Evolutionary conservation across 2,888 invertebrate genomes (phyloP).

Genomic region (Mythimna albipuncta): DNA sequence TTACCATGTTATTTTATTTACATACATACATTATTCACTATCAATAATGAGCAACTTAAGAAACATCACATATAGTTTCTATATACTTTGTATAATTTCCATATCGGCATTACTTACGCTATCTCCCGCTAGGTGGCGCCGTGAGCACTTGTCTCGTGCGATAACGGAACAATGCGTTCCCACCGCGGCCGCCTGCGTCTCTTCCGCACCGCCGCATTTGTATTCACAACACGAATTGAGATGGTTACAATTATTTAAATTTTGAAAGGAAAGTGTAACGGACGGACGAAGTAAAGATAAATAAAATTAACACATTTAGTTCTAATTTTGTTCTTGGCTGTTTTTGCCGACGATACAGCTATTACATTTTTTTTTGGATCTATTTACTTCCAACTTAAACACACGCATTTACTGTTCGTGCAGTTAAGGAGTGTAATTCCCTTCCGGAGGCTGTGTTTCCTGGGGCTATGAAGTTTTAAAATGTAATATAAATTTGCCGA

Average conservation of each 20-base stretch:
- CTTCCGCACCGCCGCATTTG: constrained; percentile 77
- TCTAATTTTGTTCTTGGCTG: too few relatives aligned
- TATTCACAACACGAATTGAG: constrained; percentile 80
- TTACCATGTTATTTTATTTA: too few relatives aligned
- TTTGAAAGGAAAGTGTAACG: constrained; percentile 55
- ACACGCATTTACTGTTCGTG: too few relatives aligned
- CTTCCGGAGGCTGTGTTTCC: too few relatives aligned
- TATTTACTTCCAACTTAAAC: too few relatives aligned
- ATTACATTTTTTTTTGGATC: too few relatives aligned
- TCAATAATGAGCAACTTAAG: background rate
- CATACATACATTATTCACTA: background rate
- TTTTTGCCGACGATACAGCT: too few relatives aligned
- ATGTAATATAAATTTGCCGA: too few relatives aligned
- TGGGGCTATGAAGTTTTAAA: too few relatives aligned
- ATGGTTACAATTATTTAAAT: constrained; percentile 73
- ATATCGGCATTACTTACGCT: constrained; percentile 61
- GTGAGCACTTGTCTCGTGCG: constrained; percentile 67
- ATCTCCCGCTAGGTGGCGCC: constrained; percentile 74
- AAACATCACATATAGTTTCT: background rate
- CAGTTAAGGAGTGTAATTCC: too few relatives aligned
- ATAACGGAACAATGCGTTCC: constrained; percentile 75
- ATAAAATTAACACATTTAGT: background rate
- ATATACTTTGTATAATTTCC: constrained; percentile 45
- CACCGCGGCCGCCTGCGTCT: constrained; percentile 58
- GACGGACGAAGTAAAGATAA: constrained; percentile 34